These are phyloP conservation scores for Micromys minutus DNA, from an alignment of 2,113 vertebrate genomes.

Conservation along the genomic window DNA sequence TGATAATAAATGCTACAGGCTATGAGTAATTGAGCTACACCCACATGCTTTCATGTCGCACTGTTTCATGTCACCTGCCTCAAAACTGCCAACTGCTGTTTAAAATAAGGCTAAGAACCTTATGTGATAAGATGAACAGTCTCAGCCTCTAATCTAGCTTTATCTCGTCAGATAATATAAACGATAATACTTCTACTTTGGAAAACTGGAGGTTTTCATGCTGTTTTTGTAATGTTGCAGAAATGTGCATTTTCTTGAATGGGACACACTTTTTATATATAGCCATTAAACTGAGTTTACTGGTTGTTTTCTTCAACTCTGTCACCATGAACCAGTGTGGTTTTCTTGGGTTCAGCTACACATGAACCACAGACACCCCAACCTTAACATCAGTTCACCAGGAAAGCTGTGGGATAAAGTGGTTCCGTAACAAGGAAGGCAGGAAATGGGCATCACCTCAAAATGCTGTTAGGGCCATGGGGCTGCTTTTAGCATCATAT, in stretches of 20 bases:
- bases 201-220: not conserved
- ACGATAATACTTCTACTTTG: not conserved
- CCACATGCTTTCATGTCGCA: not conserved
- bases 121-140: not conserved
- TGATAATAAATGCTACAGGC: not conserved
- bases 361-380: not conserved
- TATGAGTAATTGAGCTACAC: not conserved
- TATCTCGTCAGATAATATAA: not conserved
- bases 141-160: not conserved
- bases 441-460: not conserved
- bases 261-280: not conserved
- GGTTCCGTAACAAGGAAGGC: not conserved
- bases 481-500: not conserved
- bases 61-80: not conserved
- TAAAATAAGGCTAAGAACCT: constrained; percentile 1
- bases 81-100: not conserved
- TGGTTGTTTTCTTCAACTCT: not conserved
- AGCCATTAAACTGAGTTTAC: not conserved
- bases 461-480: not conserved
- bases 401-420: not conserved
- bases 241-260: not conserved
- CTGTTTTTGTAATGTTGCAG: not conserved
- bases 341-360: not conserved
- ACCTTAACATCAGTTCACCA: not conserved
- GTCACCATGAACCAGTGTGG: not conserved